Evolutionary conservation across 2,113 vertebrate genomes (phyloP), one percentile per base, ranked within the genome.

Genomic region (Hemichromis elongatus): DNA sequence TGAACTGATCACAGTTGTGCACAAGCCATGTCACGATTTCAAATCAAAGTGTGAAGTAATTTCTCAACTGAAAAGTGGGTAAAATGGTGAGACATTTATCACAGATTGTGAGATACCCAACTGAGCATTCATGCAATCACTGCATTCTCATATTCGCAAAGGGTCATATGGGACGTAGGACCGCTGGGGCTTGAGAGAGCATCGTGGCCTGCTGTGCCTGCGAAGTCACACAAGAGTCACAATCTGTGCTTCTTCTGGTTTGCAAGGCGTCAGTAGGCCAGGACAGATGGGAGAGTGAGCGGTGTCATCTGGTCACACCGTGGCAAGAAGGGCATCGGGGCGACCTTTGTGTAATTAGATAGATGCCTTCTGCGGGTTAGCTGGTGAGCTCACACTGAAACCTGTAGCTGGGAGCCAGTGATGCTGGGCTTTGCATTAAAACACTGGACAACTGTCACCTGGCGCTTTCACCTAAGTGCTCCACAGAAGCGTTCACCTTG

Each of bases 231-330:
- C 4, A 89, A 86, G 87, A 92, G 94, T 93, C 91, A 89, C 94
- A 95, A 94, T 95, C 94, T 95, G 94, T 91, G 93, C 84, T n/a
- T 79, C 88, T 89, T 90, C 90, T 93, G 93, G 87, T 90, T 53
- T 3, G 12, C 55, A 3, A 86, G 83, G 83, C 75, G 52, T 82
- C 75, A 50, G 81, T 7, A 11, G 79, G 82, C 55, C 13, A 6
- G 70, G 85, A 80, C 93, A 95, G 94, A 95, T 93, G 93, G 94
- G 84, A 86, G 78, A n/a, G 81, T 45, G 88, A 80, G 86, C 2
- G 66, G 78, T 56, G 93, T 91, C 92, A 92, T 84, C 89, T 94
- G 94, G 92, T 90, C 84, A 47, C 42, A 24, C 55, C 61, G 77
- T 37, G 86, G 90, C 81, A 10, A 80, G 82, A 30, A 61, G 91